A percentile compares a stretch with the other conserved stretches of the same genome.
phyloP scores from a whole-genome alignment of 2,888 invertebrate genomes.

The Nephrotoma appendiculata region DNA sequence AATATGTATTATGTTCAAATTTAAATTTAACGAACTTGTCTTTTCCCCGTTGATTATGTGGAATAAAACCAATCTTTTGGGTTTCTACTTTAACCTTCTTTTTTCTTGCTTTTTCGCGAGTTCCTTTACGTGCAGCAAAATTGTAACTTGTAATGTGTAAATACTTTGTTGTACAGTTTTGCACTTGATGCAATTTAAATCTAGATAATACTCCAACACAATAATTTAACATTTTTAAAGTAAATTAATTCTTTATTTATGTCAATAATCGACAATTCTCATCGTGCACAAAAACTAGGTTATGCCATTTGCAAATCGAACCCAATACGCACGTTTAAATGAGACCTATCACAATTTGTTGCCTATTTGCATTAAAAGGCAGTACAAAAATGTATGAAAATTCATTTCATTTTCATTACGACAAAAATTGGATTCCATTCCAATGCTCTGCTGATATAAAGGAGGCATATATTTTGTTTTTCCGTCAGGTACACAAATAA shows the following conservation, averaged over 20 bases:
- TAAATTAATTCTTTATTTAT: background rate
- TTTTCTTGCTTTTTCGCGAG: slow-evolving; percentile 58
- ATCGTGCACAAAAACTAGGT: background rate
- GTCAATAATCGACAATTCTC: background rate
- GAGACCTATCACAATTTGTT: too few relatives aligned
- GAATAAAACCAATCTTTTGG: slow-evolving; percentile 59
- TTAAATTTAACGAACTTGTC: slow-evolving; percentile 26
- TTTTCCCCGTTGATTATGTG: slow-evolving; percentile 49
- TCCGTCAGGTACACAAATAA: too few relatives aligned
- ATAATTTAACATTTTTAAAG: background rate
- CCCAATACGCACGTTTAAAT: background rate
- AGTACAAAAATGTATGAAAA: too few relatives aligned
- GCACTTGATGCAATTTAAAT: background rate
- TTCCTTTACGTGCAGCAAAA: slow-evolving; percentile 72
- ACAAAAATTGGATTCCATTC: too few relatives aligned
- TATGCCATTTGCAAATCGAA: background rate
- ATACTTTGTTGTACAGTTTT: background rate
- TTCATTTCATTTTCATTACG: too few relatives aligned
- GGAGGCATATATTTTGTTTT: too few relatives aligned
- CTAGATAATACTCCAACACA: background rate
- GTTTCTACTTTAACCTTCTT: slow-evolving; percentile 63
- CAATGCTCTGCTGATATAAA: too few relatives aligned
- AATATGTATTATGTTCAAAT: slow-evolving; percentile 15
- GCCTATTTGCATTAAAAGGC: too few relatives aligned
- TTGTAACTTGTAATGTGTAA: slow-evolving; percentile 41